Conservation (phyloP, 1,140 invertebrate species). For the Drosophila athabasca region DNA sequence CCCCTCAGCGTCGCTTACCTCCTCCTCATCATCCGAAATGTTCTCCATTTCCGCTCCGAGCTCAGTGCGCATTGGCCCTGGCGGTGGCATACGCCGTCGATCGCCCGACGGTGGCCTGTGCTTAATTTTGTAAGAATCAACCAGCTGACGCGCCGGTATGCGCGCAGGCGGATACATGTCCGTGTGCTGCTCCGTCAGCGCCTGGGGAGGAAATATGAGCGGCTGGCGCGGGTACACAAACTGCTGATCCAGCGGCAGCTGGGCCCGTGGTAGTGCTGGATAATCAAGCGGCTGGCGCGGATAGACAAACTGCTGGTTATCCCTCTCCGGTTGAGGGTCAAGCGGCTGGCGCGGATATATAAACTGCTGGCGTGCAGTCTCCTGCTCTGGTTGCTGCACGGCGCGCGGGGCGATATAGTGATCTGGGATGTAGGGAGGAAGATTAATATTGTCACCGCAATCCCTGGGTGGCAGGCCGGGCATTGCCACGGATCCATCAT, state of each 20-base stretch:
- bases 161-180: neutral
- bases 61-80: slow-evolving; percentile 27
- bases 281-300: neutral
- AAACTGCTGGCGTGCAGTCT: too few relatives aligned
- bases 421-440: slow-evolving; percentile 6
- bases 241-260: too few relatives aligned
- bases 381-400: neutral
- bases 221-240: slow-evolving; percentile 1
- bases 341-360: neutral
- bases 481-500: slow-evolving; percentile 2
- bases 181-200: too few relatives aligned
- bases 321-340: neutral
- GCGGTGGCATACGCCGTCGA: slow-evolving; percentile 34
- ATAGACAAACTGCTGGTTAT: too few relatives aligned
- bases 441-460: too few relatives aligned
- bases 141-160: neutral
- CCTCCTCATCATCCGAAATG: slow-evolving; percentile 53
- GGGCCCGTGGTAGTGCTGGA: neutral
- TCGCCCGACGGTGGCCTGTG: slow-evolving; percentile 26
- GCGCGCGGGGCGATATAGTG: slow-evolving; percentile 2
- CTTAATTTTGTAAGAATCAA: neutral
- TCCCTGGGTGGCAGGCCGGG: too few relatives aligned
- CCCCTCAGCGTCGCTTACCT: slow-evolving; percentile 17
- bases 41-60: slow-evolving; percentile 56
- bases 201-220: neutral